These are phyloP conservation scores for Euphydryas editha DNA, from an alignment of 2,888 invertebrate species.

Conservation along the genomic window DNA sequence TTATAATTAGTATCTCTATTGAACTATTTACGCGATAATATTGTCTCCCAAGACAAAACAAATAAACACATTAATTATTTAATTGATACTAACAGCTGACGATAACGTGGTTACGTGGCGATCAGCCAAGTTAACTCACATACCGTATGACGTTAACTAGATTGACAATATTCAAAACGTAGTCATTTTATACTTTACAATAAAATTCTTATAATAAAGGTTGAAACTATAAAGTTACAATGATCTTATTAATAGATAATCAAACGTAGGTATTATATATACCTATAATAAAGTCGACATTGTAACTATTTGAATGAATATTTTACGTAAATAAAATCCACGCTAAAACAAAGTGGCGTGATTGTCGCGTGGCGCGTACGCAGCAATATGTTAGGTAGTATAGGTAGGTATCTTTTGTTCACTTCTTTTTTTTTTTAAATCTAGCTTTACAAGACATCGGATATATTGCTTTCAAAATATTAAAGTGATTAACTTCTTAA, in stretches of 20 bases:
- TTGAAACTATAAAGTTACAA: constrained; percentile 11
- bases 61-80: constrained; percentile 26
- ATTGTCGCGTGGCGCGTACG: constrained; percentile 66
- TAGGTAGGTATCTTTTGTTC: constrained; percentile 33
- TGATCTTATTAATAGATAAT: constrained; percentile 16
- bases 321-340: constrained; percentile 49
- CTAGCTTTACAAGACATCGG: too few species aligned
- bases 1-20: not conserved
- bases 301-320: constrained; percentile 22
- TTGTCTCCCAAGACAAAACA: constrained; percentile 5
- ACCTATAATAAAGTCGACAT: constrained; percentile 38
- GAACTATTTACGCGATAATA: not conserved
- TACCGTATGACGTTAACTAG: constrained; percentile 8
- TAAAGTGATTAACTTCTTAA: too few species aligned
- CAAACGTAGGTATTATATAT: constrained; percentile 14
- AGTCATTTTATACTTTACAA: constrained; percentile 26
- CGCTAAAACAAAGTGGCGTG: constrained; percentile 63
- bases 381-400: constrained; percentile 61
- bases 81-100: constrained; percentile 34
- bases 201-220: constrained; percentile 26
- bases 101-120: constrained; percentile 40
- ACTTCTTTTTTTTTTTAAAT: not conserved
- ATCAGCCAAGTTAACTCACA: constrained; percentile 36
- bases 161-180: constrained; percentile 4
- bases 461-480: too few species aligned